phyloP scores from a whole-genome alignment of 2,797 vertebrate species.

The Arremon brunneinucha region DNA sequence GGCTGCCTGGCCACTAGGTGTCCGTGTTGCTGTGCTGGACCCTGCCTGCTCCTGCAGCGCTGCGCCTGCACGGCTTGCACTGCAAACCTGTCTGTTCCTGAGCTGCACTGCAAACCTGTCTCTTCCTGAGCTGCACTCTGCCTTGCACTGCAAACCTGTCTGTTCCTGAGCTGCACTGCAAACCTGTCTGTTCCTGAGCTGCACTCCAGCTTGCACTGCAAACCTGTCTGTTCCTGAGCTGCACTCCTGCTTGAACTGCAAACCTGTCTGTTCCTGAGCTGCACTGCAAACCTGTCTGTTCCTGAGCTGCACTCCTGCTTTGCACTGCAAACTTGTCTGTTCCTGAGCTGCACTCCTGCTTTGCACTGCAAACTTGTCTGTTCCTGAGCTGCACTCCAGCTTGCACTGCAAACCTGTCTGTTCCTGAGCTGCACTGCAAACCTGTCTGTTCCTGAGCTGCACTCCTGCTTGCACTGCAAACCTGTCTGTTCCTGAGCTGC shows the following conservation, averaged over 20 bases:
- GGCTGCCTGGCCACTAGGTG: background rate
- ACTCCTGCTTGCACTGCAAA: background rate
- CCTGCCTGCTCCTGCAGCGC: accelerated
- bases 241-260: background rate
- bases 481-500: background rate
- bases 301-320: background rate
- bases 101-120: no score
- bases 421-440: no score
- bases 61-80: accelerated
- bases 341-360: background rate
- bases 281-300: background rate
- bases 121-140: no score
- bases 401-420: background rate
- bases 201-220: no score
- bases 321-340: no score
- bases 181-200: no score
- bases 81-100: no score
- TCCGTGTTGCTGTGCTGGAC: background rate
- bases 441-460: no score
- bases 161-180: background rate
- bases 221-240: no score
- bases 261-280: background rate
- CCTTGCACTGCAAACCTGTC: background rate
- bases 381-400: no score
- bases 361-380: background rate